Conservation (phyloP, 2,113 vertebrate species). For the Scophthalmus maximus region DNA sequence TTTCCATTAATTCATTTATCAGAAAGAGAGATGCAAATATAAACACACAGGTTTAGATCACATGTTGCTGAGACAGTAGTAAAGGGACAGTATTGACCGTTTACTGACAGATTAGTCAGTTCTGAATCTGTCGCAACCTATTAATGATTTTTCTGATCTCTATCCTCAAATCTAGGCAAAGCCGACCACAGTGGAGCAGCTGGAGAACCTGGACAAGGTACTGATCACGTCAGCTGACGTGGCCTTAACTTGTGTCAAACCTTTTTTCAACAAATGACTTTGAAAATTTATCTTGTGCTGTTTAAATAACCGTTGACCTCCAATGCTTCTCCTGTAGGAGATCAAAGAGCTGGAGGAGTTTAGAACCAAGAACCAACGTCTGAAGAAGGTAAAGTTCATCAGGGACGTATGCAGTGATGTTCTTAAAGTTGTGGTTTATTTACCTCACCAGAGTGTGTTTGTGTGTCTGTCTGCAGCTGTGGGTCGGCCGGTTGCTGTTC, state of each 20-base stretch:
- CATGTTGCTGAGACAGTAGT: no score
- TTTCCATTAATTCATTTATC: not conserved
- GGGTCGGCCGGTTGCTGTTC: conserved; percentile 92
- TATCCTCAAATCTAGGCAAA: conserved; percentile 85
- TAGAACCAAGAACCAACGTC: conserved; percentile 94
- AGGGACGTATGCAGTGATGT: not conserved
- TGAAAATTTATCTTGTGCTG: not conserved
- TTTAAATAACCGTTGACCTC: conserved; percentile 9
- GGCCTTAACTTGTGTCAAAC: no score
- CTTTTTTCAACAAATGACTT: no score
- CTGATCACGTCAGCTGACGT: not conserved
- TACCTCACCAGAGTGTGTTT: conserved; percentile 7
- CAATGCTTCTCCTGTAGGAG: conserved; percentile 81
- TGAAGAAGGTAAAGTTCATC: conserved; percentile 82
- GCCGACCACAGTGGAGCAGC: conserved; percentile 91
- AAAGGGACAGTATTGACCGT: no score
- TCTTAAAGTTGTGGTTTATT: not conserved
- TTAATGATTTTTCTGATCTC: conserved; percentile 7
- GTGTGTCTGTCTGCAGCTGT: conserved; percentile 77
- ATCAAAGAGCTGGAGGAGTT: conserved; percentile 95
- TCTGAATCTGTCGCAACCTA: not conserved
- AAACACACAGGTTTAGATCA: not conserved
- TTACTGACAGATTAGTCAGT: no score
- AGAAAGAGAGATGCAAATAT: not conserved
- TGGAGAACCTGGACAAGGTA: conserved; percentile 97